phyloP scores from a whole-genome alignment of 2,888 invertebrate species.

The Diadromus collaris region DNA sequence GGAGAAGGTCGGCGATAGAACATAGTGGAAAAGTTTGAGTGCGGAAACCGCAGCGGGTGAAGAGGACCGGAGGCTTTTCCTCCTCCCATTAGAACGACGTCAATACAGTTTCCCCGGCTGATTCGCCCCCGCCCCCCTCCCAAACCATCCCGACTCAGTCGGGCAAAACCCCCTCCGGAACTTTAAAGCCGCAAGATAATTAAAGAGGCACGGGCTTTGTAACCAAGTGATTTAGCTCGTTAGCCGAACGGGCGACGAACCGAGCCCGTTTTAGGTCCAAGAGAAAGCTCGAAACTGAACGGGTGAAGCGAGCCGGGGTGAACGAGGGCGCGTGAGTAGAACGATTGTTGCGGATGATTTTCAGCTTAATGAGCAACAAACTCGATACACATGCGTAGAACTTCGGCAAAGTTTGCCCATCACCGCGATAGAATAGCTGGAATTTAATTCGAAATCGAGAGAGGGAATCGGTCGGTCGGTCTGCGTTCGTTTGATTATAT shows the following conservation, averaged over 20 bases:
- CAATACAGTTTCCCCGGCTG: slow-evolving; percentile 11
- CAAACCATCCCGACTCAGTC: not conserved
- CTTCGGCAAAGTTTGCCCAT: not conserved
- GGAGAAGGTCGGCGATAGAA: not conserved
- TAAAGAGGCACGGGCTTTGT: slow-evolving; percentile 4
- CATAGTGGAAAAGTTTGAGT: slow-evolving; percentile 23
- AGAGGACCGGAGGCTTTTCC: not conserved
- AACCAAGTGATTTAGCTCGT: slow-evolving; percentile 28
- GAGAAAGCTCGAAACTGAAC: not conserved
- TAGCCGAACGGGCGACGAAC: slow-evolving; percentile 27
- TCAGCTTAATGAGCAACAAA: slow-evolving; percentile 3
- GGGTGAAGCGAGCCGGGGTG: not conserved
- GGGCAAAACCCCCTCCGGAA: not conserved
- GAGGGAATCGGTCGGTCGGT: slow-evolving; percentile 7
- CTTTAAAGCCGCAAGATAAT: not conserved
- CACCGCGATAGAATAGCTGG: not conserved
- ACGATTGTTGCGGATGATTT: slow-evolving; percentile 11
- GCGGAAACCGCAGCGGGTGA: slow-evolving; percentile 12
- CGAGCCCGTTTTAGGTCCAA: slow-evolving; percentile 2
- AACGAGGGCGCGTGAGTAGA: not conserved
- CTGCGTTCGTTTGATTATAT: slow-evolving; percentile 38
- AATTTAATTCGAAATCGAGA: slow-evolving; percentile 11
- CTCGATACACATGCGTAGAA: not conserved
- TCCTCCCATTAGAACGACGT: not conserved
- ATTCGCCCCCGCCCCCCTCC: not conserved